Conservation (phyloP, 2,113 vertebrate species). For the Varanus komodoensis region DNA sequence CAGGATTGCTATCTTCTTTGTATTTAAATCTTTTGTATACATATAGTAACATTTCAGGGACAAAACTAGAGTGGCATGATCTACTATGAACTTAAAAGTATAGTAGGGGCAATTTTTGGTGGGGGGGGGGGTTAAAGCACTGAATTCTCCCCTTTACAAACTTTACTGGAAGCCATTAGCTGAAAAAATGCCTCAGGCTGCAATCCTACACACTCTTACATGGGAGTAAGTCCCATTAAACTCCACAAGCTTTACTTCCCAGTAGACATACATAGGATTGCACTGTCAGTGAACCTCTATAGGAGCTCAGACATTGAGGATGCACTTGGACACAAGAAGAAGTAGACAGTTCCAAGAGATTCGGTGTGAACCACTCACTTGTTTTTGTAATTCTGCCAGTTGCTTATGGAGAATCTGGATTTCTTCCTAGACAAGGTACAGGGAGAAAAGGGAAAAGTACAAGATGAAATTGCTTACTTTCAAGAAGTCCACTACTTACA, state of each 20-base stretch:
- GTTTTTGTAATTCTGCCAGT: conserved; percentile 62
- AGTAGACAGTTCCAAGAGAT: background rate
- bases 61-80: background rate
- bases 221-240: too few species aligned
- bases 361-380: conserved; percentile 55
- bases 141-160: background rate
- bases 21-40: background rate
- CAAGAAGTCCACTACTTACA: background rate
- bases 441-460: background rate
- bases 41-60: background rate
- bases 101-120: background rate
- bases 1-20: too few species aligned
- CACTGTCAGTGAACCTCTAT: background rate
- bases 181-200: background rate
- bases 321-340: background rate
- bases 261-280: too few species aligned
- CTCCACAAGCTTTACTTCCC: too few species aligned
- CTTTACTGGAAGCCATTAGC: background rate
- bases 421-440: conserved; percentile 19
- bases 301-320: background rate
- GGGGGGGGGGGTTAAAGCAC: too few species aligned
- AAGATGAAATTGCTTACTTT: background rate
- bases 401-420: conserved; percentile 19
- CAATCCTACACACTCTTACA: too few species aligned
- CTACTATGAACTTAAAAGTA: background rate